A percentile compares a stretch with the other conserved stretches of the same genome.
phyloP scores from a whole-genome alignment of 2,113 vertebrate genomes.

The rabbit (Oryctolagus cuniculus) region DNA sequence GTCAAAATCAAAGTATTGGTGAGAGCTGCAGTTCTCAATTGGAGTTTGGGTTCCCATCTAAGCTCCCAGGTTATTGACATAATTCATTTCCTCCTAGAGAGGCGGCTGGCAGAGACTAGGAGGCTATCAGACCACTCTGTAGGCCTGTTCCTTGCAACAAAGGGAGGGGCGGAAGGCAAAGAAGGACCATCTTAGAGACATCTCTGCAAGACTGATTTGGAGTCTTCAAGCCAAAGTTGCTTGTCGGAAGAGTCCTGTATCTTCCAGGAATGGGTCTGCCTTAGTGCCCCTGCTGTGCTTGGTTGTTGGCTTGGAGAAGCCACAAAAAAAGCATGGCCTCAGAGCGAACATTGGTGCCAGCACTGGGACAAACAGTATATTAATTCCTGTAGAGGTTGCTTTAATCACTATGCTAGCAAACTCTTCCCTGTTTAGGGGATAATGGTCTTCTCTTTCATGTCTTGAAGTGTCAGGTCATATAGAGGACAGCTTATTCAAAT shows the following conservation, averaged over 20 bases:
- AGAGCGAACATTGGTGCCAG: not conserved
- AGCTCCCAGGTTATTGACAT: not conserved
- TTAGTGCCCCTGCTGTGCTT: not conserved
- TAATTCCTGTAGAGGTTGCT: not conserved
- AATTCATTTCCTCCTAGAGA: conserved; percentile 1
- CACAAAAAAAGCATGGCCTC: not conserved
- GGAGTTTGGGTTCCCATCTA: not conserved
- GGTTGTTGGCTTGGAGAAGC: not conserved
- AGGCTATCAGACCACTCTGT: not conserved
- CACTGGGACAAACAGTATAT: not conserved
- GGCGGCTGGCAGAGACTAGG: not conserved
- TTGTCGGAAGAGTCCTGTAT: not conserved
- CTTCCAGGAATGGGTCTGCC: not conserved
- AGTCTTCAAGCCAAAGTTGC: not conserved
- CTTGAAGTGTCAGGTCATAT: not conserved
- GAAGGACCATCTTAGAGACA: not conserved
- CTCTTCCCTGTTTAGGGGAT: not conserved
- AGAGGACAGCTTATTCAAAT: conserved; percentile 61
- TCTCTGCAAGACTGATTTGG: not conserved
- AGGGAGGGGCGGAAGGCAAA: not conserved
- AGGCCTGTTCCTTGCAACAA: not conserved
- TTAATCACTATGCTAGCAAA: conserved; percentile 15
- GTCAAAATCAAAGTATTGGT: not conserved
- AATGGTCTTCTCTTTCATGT: conserved; percentile 56
- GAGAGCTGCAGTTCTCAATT: not conserved